phyloP scores from a whole-genome alignment of 64 coral and sea anemone species.

The Montipora cactus region DNA sequence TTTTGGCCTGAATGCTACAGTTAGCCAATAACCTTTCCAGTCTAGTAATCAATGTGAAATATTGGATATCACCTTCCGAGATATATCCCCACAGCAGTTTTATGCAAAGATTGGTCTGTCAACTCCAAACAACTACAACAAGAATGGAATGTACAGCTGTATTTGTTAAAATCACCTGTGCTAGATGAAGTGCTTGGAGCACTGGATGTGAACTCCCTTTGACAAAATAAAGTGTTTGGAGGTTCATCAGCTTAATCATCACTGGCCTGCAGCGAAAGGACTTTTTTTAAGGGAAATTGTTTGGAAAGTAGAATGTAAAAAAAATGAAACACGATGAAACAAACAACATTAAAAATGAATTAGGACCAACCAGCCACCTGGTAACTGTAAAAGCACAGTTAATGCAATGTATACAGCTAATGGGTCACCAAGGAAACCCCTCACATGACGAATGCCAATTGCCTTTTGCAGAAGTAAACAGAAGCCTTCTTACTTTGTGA shows the following conservation, averaged over 20 bases:
- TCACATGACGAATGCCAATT: background rate
- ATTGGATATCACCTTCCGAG: background rate
- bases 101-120: conserved; percentile 12
- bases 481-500: background rate
- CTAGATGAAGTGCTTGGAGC: background rate
- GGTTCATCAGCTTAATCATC: conserved; percentile 1
- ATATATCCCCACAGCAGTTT: background rate
- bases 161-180: conserved; percentile 4
- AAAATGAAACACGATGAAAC: background rate
- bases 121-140: background rate
- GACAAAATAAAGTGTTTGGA: background rate
- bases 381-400: background rate
- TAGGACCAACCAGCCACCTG: background rate
- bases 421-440: conserved; percentile 7
- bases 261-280: background rate
- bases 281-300: background rate
- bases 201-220: background rate
- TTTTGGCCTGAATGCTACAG: background rate
- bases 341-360: background rate
- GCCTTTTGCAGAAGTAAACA: background rate
- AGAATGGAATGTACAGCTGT: background rate
- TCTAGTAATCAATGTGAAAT: conserved; percentile 14
- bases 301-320: background rate
- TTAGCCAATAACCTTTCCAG: background rate
- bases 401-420: background rate